phyloP scores from a whole-genome alignment of 2,113 vertebrate species.

The Cygnus buccinator region DNA sequence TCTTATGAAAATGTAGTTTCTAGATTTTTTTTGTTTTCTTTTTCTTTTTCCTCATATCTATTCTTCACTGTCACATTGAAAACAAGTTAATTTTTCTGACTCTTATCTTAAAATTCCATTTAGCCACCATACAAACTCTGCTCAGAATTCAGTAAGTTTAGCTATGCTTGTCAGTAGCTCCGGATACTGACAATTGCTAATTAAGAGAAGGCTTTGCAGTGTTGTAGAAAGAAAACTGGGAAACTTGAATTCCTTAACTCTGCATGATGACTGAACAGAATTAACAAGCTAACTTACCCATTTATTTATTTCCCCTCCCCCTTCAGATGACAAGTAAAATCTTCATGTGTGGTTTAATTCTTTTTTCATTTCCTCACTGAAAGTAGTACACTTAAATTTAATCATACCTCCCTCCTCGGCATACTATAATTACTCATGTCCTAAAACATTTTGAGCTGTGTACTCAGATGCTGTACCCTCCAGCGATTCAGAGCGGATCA shows the following conservation, averaged over 20 bases:
- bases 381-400: constrained; percentile 34
- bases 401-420: not conserved
- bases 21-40: not conserved
- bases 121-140: not conserved
- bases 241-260: not conserved
- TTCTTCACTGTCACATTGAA: not conserved
- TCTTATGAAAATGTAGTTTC: not conserved
- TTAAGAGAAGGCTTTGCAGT: not conserved
- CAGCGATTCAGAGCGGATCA: not conserved
- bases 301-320: not conserved
- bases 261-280: not conserved
- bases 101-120: not conserved
- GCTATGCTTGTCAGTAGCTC: not conserved
- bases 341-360: not conserved
- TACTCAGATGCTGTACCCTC: not conserved
- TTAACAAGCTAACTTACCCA: not conserved
- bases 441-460: constrained; percentile 2
- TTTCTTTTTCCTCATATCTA: not conserved
- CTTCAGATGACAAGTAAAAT: not conserved
- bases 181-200: not conserved
- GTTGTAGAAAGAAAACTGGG: not conserved
- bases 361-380: not conserved
- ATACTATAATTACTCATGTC: not conserved
- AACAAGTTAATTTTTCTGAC: not conserved
- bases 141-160: not conserved